These are phyloP conservation scores for Eugnorisma glareosa DNA, from an alignment of 2,888 invertebrate species.

Conservation along the genomic window DNA sequence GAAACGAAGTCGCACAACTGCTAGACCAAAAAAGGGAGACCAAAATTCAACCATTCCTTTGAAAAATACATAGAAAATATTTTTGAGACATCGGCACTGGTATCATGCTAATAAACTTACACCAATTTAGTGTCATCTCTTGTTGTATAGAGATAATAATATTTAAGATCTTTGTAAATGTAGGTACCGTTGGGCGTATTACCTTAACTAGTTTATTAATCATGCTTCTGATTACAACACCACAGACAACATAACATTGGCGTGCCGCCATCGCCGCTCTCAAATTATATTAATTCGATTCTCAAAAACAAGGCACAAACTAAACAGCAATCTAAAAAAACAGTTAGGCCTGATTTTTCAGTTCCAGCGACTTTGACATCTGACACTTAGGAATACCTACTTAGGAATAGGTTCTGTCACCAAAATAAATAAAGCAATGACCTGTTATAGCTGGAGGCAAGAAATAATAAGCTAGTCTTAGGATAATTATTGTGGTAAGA, in stretches of 20 bases:
- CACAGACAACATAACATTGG: neutral
- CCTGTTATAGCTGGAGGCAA: slow-evolving; percentile 17
- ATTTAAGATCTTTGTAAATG: slow-evolving; percentile 43
- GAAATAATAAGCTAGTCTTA: slow-evolving; percentile 50
- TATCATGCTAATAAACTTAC: slow-evolving; percentile 65
- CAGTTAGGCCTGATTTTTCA: neutral
- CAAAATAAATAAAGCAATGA: neutral
- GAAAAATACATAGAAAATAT: slow-evolving; percentile 70
- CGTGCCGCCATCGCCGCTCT: neutral
- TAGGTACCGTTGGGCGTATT: slow-evolving; percentile 33
- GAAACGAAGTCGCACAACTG: slow-evolving; percentile 80
- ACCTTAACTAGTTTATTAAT: slow-evolving; percentile 47
- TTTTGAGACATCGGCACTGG: slow-evolving; percentile 73
- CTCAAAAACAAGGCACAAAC: neutral
- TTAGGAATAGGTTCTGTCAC: too few relatives aligned
- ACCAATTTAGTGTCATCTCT: slow-evolving; percentile 58
- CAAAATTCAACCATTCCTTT: slow-evolving; percentile 75
- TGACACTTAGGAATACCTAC: neutral
- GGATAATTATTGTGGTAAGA: slow-evolving; percentile 25
- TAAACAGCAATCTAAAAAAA: neutral
- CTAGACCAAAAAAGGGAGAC: slow-evolving; percentile 83
- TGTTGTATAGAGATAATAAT: slow-evolving; percentile 45
- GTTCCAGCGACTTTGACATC: neutral
- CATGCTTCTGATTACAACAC: slow-evolving; percentile 22
- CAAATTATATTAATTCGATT: slow-evolving; percentile 6